Evolutionary conservation across 1,140 invertebrate species (phyloP), one percentile per base, ranked within the genome.

Genomic region (Drosophila lini): DNA sequence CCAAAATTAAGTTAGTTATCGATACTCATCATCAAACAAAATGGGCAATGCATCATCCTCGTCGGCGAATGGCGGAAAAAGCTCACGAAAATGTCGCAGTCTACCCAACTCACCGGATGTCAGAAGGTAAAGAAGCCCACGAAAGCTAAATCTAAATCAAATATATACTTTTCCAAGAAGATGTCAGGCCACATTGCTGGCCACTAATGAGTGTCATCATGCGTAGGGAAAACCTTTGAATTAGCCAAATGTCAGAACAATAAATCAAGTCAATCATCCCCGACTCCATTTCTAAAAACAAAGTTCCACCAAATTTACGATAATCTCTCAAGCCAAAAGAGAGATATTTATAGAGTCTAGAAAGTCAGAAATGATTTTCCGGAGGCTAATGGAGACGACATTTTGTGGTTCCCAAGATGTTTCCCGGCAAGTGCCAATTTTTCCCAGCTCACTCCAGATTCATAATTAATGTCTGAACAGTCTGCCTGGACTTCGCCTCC

Each of bases 31-130:
- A 15, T 36, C n/a, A 44, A 60, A 28, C 31, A 57, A 59, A 41
- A 95, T 95, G 94, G 94, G 94, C 60, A 95, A 95, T 81, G 73
- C 90, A 60, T 83, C 91, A 36, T 91, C 91, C 16, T 91, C 91
- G 9, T 91, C 90, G 52, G 78, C 82, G 59, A 75, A 93, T 45
- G 48, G 81, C 40, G 64, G 84, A 8, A 88, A 82, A 64, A 88
- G 57, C 59, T 71, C 83, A 77, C 93, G 94, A 48, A 94, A 94
- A 83, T 94, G 94, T 61, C 93, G 94, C 78, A 95, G 95, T 89
- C 92, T 95, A 81, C 95, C 95, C 44, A 95, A 94, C 85, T 95
- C 95, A 60, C 95, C 95, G 78, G 94, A 95, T 93, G 93, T 94
- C 58, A 92, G 94, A 93, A 94, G 94, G 94, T 94, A 88, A 83